Base-by-base conservation (phyloP, 2,888 invertebrate species). In the Eledona agricola region DNA sequence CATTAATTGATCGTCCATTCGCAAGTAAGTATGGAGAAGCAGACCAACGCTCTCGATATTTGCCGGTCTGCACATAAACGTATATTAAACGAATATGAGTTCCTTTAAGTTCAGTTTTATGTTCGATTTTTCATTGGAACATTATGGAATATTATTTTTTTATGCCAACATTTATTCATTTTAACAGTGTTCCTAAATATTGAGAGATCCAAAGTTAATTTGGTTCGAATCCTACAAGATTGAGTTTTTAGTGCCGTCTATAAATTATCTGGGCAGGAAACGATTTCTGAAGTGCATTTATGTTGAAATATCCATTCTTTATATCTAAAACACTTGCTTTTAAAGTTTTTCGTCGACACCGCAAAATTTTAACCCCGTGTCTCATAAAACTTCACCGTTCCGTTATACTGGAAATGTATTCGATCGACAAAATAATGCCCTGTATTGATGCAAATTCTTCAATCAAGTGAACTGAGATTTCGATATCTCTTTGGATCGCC, bases 341-440 rank as follows among this genome's bases (percentile, higher is more conserved):
- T 54, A 54, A 65, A 65, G 58, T 63, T 69, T 65, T 66, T 62
- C 64, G 69, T 63, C 60, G 63, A 61, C 59, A 61, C 63, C 64
- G 64, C 65, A 59, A 64, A 69, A 64, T 65, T 64, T 64, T 58
- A 64, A 62, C 61, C 66, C 63, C 55, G 60, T 60, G n/a, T 59
- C 66, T 55, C 66, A 67, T 66, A 66, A 69, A 67, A 67, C 65
- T 65, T 64, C 63, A 66, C 46, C 34, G 38, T 47, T 56, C 47
- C 51, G 54, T 54, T 47, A 54, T 54, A 56, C 42, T 45, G 42
- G 23, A 49, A 58, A 55, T 58, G 51, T 57, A 57, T 57, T 51
- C 46, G 25, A 13, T 37, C 42, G 6, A 29, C 32, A 40, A 43
- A 52, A 58, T 55, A 50, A 42, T 42, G 46, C 38, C 46, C 15